A percentile compares a stretch with the other conserved stretches of the same genome.
Evolutionary conservation across 2,888 invertebrate genomes (phyloP).

Genomic region (Unio pictorum): DNA sequence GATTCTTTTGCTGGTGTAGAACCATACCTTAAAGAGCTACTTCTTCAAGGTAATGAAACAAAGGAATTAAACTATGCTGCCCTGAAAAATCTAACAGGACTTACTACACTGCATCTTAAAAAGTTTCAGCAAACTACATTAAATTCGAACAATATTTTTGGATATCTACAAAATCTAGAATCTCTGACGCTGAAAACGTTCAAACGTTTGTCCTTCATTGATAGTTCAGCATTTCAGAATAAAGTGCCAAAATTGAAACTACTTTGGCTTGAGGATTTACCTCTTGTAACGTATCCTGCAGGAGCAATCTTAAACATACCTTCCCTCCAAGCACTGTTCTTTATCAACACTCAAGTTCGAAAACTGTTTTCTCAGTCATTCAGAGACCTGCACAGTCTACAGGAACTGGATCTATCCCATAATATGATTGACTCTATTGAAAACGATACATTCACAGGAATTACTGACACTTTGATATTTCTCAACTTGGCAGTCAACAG

Average conservation of each 20-base stretch:
- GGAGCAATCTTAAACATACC: conserved; percentile 12
- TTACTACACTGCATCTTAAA: conserved; percentile 36
- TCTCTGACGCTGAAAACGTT: conserved; percentile 29
- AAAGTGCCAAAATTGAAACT: conserved; percentile 6
- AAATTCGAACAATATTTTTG: conserved; percentile 12
- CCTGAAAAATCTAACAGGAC: conserved; percentile 26
- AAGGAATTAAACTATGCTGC: conserved; percentile 22
- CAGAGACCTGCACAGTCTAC: conserved; percentile 10
- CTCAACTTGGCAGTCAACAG: conserved; percentile 14
- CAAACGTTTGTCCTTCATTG: conserved; percentile 8
- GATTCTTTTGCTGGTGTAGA: conserved; percentile 87
- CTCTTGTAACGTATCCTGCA: conserved; percentile 14
- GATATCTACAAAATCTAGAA: conserved; percentile 28
- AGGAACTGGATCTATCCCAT: conserved; percentile 10
- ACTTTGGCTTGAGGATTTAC: conserved; percentile 10
- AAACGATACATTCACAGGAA: conserved; percentile 14
- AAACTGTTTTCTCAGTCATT: conserved; percentile 16
- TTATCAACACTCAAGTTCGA: conserved; percentile 14
- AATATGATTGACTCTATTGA: conserved; percentile 14
- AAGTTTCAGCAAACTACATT: conserved; percentile 23
- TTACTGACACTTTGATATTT: conserved; percentile 19
- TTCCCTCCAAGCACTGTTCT: conserved; percentile 9
- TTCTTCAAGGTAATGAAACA: conserved; percentile 74
- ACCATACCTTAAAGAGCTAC: conserved; percentile 84
- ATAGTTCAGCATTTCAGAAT: conserved; percentile 12